Evolutionary conservation across 2,113 vertebrate species (phyloP), one percentile per base, ranked within the genome.

Genomic region (Aptenodytes patagonicus): DNA sequence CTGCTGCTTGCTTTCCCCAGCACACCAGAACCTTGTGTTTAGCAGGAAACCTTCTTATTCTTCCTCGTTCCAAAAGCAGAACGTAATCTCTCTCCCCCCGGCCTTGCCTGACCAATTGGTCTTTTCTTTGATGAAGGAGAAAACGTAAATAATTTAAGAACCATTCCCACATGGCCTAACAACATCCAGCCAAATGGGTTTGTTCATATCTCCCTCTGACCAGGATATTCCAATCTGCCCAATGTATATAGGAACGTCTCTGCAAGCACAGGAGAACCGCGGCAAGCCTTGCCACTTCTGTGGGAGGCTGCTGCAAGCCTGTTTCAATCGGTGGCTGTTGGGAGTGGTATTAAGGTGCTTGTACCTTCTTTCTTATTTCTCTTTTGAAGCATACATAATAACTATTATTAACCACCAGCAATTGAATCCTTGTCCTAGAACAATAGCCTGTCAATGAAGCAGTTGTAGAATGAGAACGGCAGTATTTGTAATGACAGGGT

Each of bases 231-330:
- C 4, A 31, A 55, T 49, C 34, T 65, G 55, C 47, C n/a, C 31
- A 12, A 44, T 28, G 31, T 11, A 9, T 4, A 9, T 0, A 57
- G 25, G 65, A 88, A 46, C 8, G 25, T 34, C 32, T 89, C 83
- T 61, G 38, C n/a, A 40, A 79, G 55, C 3, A 0, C 6, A 26
- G 54, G n/a, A 66, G 80, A 62, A 14, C 13, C 1, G 1, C 4
- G 8, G 42, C 69, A 61, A 84, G 38, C 24, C 36, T 78, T 38
- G 42, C 42, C 10, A 1, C 38, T 44, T 52, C 57, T 82, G 44
- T 24, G 11, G 49, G 40, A 44, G 10, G 36, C 62, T 71, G 55
- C 68, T n/a, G 64, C 87, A 61, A 44, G 9, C 32, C 44, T 52
- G 4, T 65, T 73, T 46, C 71, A 5, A 0, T 17, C 4, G 2